Evolutionary conservation across 2,888 invertebrate genomes (phyloP), one percentile per base, ranked within the genome.

Genomic region (Nezara viridula): DNA sequence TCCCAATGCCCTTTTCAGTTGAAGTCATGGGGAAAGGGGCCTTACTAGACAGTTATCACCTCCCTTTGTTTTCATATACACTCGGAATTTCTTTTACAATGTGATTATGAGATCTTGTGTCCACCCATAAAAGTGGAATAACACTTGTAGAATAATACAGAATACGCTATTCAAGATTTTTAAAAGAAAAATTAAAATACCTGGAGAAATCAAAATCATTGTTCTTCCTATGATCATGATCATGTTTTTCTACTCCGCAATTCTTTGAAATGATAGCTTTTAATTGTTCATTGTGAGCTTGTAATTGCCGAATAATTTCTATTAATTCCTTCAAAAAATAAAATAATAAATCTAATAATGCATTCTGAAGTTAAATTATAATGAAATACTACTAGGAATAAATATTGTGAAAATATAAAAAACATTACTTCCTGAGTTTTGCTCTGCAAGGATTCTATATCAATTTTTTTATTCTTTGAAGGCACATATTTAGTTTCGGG

Each of bases 211-310:
- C 89, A 91, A 91, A 85, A 91, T 92, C 14, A 92, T 91, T 32
- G 92, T 92, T 12, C 89, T 93, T 94, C 44, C 32, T 55, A 32
- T 14, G 60, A 89, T 37, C 73, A 4, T 60, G 7, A 24, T 47
- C 50, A 47, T 40, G 50, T 77, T 55, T 86, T 47, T 73, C 50
- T 37, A 49, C 27, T 47, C 44, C 24, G 60, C 88, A 89, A 49
- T 90, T 90, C 86, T 91, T 91, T 9, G 90, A 85, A 9, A 96
- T 94, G 86, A 96, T 94, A 92, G 96, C 95, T 92, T 95, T 96
- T 6, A 98, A 92, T 92, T 98, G 97, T 49, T 93, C 92, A 92
- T 97, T 97, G 92, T 97, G 97, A 0, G 96, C 95, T 93, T 97
- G 95, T 86, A 98, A 92, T 91, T 96, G 95, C 66, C 95, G 93